These are phyloP conservation scores for Corythornis cristatus DNA, from an alignment of 2,113 vertebrate species.

Conservation along the genomic window DNA sequence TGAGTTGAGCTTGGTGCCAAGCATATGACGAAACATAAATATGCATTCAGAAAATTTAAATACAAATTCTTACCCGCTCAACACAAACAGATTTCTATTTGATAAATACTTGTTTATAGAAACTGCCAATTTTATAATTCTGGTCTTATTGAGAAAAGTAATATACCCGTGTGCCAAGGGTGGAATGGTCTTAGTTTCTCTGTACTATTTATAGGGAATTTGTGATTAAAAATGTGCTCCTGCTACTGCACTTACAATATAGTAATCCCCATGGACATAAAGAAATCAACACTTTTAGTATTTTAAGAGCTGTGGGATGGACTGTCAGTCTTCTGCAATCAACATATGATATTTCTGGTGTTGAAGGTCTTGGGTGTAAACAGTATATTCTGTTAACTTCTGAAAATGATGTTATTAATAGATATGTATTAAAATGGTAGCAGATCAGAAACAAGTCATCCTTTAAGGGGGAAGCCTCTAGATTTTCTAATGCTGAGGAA, in stretches of 20 bases:
- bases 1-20: constrained; percentile 39
- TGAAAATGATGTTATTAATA: neutral
- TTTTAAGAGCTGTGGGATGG: neutral
- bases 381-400: neutral
- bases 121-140: constrained; percentile 8
- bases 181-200: neutral
- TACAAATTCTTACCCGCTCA: constrained; percentile 1
- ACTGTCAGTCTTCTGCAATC: neutral
- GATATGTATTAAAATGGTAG: neutral
- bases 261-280: neutral
- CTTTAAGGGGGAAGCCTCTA: neutral
- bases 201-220: neutral
- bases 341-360: neutral
- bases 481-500: neutral
- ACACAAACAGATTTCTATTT: neutral
- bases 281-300: neutral
- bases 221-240: neutral
- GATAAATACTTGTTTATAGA: constrained; percentile 6
- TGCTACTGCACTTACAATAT: neutral
- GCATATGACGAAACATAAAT: neutral
- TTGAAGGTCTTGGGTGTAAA: neutral
- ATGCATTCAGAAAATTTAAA: constrained; percentile 15
- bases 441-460: neutral
- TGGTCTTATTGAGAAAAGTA: neutral
- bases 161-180: neutral